Evolutionary conservation across 2,888 invertebrate genomes (phyloP), one percentile per base, ranked within the genome.

Genomic region (Helleia helle): DNA sequence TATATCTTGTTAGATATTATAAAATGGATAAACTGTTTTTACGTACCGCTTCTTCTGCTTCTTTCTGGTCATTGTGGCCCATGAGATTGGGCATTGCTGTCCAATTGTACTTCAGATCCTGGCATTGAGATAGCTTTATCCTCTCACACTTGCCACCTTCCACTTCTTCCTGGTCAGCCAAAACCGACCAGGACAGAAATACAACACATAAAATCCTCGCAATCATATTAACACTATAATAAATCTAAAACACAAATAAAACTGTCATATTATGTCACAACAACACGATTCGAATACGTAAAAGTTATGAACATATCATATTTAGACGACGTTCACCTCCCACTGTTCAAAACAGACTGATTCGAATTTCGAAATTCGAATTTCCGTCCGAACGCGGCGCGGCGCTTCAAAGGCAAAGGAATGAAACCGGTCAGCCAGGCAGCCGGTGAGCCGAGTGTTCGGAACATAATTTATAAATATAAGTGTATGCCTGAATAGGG

Each of bases 41-140:
- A 44, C 79, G 89, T 83, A 94, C 93, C 87, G 89, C 90, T 62
- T 90, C 86, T 60, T 92, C 92, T 40, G 95, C 94, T 62, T 93
- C 92, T 56, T 90, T 87, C 74, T 95, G 95, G 64, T 90, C 91
- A 47, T 87, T 86, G 67, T 95, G 93, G 1, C 93, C 93, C 73
- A 94, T 89, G 47, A 93, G 87, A 81, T 95, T 95, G 38, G 95
- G 95, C 92, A 95, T 91, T 22, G 89, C 88, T 15, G 95, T 95
- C 80, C 91, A 89, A 77, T 95, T 95, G 81, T 95, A 95, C 54
- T 93, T 90, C 66, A 95, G 84, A 58, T 93, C 92, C 67, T 90
- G 89, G 69, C 95, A 95, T 73, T 93, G 86, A 30, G 93, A 90
- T 44, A 93, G 90, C 41, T 86, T 87, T 62, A 95, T 94, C 59